Base-by-base conservation (phyloP, 64 coral and sea anemone genomes). In the Anthopleura sola region DNA sequence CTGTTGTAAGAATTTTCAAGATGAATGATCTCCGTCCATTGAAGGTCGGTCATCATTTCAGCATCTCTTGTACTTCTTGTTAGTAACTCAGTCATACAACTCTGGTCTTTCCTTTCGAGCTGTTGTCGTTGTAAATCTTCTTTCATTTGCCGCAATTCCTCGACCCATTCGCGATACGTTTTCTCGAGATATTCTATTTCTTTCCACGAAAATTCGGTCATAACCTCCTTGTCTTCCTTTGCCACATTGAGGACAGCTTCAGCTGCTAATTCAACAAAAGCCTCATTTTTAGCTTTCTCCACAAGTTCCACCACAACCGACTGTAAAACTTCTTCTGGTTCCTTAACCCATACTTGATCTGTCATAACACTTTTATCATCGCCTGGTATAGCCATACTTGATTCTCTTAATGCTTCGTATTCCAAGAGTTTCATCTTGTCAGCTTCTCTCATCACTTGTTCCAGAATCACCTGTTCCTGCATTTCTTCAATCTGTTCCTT, bases 131-230 rank as follows among this genome's bases (percentile, higher is more conserved):
- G 13, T 21, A 77, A 77, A 3, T 77, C 75, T 37, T 77, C 75
- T 40, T 77, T 77, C 37, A 40, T 77, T 77, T 37, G 37, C 4
- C 75, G 76, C 44, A 79, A 48, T 46, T 90, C 55, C 1, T 90
- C 88, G 38, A 85, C 38, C 49, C 66, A 84, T 21, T 85, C 49
- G 24, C 69, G 75, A 81, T 84, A 90, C 6, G 53, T 90, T 57
- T 49, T 86, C 85, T 91, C 89, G 19, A 91, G 84, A 62, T 81
- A 34, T 23, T 38, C 89, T 44, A 91, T 75, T 81, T 91, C 89
- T 74, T 77, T 68, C 60, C 82, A 85, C 26, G 37, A 77, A 16
- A 91, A 85, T 9, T 91, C 89, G 21, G 89, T 91, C 75, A 86
- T 69, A 64, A 86, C 51, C 18, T 86, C 89, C 48, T 60, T 78